Base-by-base conservation (phyloP, 2,888 invertebrate species). In the Hirtodrosophila cameraria region DNA sequence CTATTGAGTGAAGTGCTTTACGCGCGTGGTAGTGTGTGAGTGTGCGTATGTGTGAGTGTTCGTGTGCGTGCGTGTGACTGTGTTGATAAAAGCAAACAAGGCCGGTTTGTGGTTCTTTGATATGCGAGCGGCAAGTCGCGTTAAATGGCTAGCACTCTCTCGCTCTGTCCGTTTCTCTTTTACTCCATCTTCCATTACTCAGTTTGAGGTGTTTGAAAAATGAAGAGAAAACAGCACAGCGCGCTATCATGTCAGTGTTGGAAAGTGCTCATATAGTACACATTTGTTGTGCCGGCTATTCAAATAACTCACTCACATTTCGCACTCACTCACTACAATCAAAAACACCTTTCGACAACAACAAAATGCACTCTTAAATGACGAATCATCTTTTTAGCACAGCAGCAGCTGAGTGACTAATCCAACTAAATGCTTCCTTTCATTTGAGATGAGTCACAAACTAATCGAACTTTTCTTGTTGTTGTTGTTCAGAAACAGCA, bases 1-100 rank as follows among this genome's bases (percentile, higher is more conserved):
- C 46, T 60, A 64, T 59, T 66, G 65, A 77, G 72, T 63, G 61
- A 45, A 57, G 63, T 53, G 16, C 18, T 50, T 23, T 54, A 39
- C 25, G 16, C 4, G 27, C 8, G 39, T 59, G n/a, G n/a, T n/a
- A n/a, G 27, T 36, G 16, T 33, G 41, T 43, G 36, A n/a, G n/a
- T 30, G 16, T 6, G 27, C 8, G 39, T 59, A 28, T 36, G 16
- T 33, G 41, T 43, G 36, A n/a, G n/a, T n/a, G n/a, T n/a, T n/a
- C n/a, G n/a, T 30, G 16, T 6, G 27, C 8, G 39, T 59, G 27
- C 31, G 16, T 33, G 41, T 43, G 36, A n/a, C n/a, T 50, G 25
- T 48, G 43, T 55, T 69, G 82, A 85, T 79, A 81, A 84, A 71
- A 60, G 59, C 63, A 41, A 60, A 62, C 52, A 73, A 73, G 59